A percentile compares a stretch with the other conserved stretches of the same genome.
These are phyloP conservation scores for Achlya flavicornis DNA, from an alignment of 2,888 invertebrate species.

Conservation along the genomic window DNA sequence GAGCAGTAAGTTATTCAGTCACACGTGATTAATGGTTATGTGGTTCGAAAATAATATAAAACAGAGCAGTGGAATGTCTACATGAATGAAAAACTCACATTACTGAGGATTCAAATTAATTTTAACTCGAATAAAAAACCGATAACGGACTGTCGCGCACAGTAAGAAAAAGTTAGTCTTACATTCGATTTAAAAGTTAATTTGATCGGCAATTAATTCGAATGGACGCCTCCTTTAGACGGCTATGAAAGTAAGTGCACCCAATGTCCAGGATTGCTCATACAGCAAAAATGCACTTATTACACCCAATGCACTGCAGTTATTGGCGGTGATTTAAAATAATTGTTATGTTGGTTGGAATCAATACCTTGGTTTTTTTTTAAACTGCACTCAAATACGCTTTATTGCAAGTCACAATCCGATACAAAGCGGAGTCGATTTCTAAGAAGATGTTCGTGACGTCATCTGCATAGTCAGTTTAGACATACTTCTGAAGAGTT, in stretches of 20 bases:
- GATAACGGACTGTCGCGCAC: neutral
- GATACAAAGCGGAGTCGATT: no score
- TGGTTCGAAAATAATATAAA: neutral
- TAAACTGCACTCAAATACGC: neutral
- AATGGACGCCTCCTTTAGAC: slow-evolving; percentile 35
- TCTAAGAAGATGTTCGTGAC: no score
- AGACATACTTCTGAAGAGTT: no score
- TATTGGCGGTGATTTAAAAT: neutral
- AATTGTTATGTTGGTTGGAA: neutral
- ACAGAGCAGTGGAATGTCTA: neutral
- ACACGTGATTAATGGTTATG: neutral
- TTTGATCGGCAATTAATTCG: slow-evolving; percentile 48
- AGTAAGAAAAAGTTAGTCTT: slow-evolving; percentile 37
- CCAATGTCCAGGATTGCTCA: neutral
- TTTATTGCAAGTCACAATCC: no score
- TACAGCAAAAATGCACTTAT: slow-evolving; percentile 5
- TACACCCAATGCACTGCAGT: neutral
- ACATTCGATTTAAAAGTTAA: slow-evolving; percentile 40
- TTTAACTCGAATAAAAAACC: slow-evolving; percentile 6
- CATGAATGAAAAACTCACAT: neutral
- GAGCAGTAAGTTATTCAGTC: neutral
- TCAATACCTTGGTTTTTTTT: neutral
- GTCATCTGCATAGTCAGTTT: no score
- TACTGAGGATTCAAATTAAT: slow-evolving; percentile 4
- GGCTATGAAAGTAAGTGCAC: slow-evolving; percentile 19